Evolutionary conservation across 2,888 invertebrate genomes (phyloP).

Genomic region (Cheilosia urbana): DNA sequence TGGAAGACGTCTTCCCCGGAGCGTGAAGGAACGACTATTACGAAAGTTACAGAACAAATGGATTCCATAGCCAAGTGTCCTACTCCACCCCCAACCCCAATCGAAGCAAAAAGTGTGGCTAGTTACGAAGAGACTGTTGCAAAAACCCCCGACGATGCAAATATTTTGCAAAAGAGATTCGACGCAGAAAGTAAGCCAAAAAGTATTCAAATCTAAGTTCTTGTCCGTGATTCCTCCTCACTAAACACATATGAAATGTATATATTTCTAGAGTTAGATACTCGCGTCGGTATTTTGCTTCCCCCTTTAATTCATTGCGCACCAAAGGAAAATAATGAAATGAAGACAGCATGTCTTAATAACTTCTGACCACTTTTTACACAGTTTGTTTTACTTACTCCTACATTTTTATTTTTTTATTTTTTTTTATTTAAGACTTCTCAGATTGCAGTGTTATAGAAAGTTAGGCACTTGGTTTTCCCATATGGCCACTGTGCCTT

Average conservation of each 20-base stretch:
- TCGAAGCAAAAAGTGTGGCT: slow-evolving; percentile 39
- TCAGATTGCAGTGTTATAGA: slow-evolving; percentile 12
- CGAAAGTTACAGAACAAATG: background rate
- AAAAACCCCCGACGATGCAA: background rate
- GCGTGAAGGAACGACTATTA: background rate
- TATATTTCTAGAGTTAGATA: background rate
- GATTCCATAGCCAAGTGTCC: slow-evolving; percentile 20
- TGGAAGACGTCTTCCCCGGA: slow-evolving; percentile 20
- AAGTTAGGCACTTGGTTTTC: slow-evolving; percentile 2
- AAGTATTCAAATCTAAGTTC: background rate
- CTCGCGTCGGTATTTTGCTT: background rate
- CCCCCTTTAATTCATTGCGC: background rate
- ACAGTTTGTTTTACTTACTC: background rate
- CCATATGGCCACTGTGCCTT: background rate
- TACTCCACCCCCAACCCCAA: slow-evolving; percentile 72
- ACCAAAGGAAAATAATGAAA: background rate
- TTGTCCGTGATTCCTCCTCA: background rate
- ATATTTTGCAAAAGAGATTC: background rate
- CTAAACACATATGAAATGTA: background rate
- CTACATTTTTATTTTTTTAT: background rate
- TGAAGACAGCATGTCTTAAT: slow-evolving; percentile 10
- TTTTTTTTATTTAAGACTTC: background rate
- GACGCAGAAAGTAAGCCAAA: slow-evolving; percentile 32
- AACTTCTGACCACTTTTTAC: background rate
- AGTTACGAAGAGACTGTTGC: background rate